These are phyloP conservation scores for Acromyrmex heyeri DNA, from an alignment of 1,140 invertebrate genomes.

Conservation along the genomic window DNA sequence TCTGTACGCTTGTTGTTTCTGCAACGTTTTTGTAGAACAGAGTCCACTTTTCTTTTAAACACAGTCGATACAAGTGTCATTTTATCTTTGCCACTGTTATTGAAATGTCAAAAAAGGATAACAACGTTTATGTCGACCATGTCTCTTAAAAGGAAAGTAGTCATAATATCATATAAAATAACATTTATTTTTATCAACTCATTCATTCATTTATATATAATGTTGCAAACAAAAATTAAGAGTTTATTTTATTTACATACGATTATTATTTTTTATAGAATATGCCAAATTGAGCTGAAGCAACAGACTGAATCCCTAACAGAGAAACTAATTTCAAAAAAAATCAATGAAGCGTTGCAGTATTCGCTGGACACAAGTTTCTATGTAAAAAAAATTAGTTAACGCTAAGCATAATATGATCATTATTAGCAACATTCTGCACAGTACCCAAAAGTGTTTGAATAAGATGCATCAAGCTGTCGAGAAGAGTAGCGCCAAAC, in stretches of 20 bases:
- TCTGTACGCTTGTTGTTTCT: background rate
- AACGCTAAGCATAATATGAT: slow-evolving; percentile 95
- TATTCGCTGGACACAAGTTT: slow-evolving; percentile 94
- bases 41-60: too few relatives aligned
- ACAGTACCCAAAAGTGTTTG: slow-evolving; percentile 92
- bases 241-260: background rate
- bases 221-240: background rate
- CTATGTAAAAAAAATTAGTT: slow-evolving; percentile 95
- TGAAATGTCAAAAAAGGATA: too few relatives aligned
- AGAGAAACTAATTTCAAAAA: slow-evolving; percentile 90
- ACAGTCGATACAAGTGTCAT: too few relatives aligned
- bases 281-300: slow-evolving; percentile 95
- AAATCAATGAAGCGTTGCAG: slow-evolving; percentile 92
- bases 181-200: background rate
- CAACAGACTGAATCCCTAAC: slow-evolving; percentile 95
- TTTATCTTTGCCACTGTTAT: too few relatives aligned
- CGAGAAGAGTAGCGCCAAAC: slow-evolving; percentile 92
- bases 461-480: slow-evolving; percentile 94
- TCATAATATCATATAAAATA: background rate
- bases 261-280: slow-evolving; percentile 87
- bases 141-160: too few relatives aligned
- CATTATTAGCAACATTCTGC: slow-evolving; percentile 95
- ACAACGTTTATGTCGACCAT: too few relatives aligned
- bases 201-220: background rate
- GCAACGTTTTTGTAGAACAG: background rate